phyloP scores from a whole-genome alignment of 2,888 invertebrate species.

The Laspeyria flexula region DNA sequence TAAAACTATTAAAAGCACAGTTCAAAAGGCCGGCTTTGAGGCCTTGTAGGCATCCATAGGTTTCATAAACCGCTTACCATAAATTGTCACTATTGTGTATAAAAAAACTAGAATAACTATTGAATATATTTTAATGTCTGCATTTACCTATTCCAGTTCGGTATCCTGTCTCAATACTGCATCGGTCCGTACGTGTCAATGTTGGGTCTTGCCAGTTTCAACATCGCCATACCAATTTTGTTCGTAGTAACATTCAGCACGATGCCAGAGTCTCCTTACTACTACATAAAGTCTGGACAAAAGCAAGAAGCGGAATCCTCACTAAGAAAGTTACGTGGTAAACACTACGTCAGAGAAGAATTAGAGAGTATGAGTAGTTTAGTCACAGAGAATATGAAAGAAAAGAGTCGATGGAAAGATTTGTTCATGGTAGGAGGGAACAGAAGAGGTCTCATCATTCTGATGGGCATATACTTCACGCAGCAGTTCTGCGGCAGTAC shows the following conservation, averaged over 20 bases:
- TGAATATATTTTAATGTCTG: not conserved
- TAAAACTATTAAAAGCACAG: too few species aligned
- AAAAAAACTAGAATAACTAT: too few species aligned
- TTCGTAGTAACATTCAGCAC: constrained; percentile 85
- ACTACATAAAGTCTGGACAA: constrained; percentile 78
- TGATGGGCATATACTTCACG: constrained; percentile 86
- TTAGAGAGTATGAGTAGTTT: constrained; percentile 82
- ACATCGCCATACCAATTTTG: constrained; percentile 83
- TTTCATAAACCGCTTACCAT: too few species aligned
- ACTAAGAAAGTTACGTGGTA: constrained; percentile 85
- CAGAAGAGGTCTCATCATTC: constrained; percentile 85
- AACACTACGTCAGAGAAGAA: constrained; percentile 83
- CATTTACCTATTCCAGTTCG: constrained; percentile 72
- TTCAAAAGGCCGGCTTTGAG: too few species aligned
- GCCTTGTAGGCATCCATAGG: too few species aligned
- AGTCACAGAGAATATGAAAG: constrained; percentile 83
- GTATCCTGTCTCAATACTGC: constrained; percentile 86
- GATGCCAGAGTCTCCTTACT: constrained; percentile 89
- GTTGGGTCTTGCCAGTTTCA: constrained; percentile 83
- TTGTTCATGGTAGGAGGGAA: constrained; percentile 79
- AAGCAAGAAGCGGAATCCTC: constrained; percentile 83
- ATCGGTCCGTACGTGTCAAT: constrained; percentile 87
- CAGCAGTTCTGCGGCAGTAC: constrained; percentile 88
- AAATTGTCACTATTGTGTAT: too few species aligned
- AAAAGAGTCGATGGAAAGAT: constrained; percentile 79